These are phyloP conservation scores for Pheosia gnoma DNA, from an alignment of 2,888 invertebrate genomes.

Conservation along the genomic window DNA sequence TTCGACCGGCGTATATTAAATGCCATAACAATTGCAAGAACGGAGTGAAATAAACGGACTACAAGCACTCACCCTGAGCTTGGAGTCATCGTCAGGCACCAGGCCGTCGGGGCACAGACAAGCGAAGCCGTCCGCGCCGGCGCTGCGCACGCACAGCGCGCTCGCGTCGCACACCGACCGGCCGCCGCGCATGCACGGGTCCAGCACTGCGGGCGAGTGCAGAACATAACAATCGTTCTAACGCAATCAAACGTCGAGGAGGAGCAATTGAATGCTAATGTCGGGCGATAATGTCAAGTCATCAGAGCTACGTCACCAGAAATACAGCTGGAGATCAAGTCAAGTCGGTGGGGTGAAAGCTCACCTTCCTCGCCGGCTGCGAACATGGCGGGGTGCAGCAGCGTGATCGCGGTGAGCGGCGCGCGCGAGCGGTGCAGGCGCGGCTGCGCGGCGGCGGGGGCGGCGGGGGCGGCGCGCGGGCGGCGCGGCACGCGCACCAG, in stretches of 20 bases:
- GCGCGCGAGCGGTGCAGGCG: conserved; percentile 22
- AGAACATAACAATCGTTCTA: too few species aligned
- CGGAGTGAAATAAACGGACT: neutral
- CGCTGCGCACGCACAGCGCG: conserved; percentile 85
- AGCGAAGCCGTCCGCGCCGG: conserved; percentile 62
- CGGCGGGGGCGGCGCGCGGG: conserved; percentile 30
- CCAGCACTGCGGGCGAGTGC: conserved; percentile 56
- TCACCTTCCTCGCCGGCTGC: conserved; percentile 30
- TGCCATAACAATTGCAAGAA: too few species aligned
- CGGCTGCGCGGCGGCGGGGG: conserved; percentile 3
- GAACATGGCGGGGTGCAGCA: conserved; percentile 53
- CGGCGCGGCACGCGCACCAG: conserved; percentile 58
- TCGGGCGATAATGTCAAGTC: too few species aligned
- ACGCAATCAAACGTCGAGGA: too few species aligned
- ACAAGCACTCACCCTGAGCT: conserved; percentile 38
- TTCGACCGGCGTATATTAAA: too few species aligned
- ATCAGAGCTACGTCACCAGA: too few species aligned
- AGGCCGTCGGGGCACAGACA: conserved; percentile 85
- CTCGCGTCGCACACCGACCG: conserved; percentile 80
- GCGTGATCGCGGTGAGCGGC: conserved; percentile 48
- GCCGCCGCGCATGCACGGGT: conserved; percentile 83
- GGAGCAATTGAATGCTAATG: too few species aligned
- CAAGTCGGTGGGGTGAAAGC: too few species aligned
- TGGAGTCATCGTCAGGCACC: conserved; percentile 43
- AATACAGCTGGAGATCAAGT: too few species aligned